Evolutionary conservation across 2,888 invertebrate genomes (phyloP).

Genomic region (Cantharis flavilabris): DNA sequence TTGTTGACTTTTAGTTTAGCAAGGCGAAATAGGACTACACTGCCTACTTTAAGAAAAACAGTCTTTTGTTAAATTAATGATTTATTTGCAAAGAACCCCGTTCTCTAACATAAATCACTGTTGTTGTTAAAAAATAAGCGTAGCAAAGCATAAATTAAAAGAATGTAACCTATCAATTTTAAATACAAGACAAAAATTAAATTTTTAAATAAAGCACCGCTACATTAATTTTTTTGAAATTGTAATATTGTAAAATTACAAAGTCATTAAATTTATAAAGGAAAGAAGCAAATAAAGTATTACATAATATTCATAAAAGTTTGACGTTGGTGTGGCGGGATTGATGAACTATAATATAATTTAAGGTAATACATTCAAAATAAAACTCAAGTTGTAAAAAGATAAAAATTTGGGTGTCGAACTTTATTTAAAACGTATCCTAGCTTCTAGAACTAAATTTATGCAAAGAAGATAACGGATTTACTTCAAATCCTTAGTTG

Average conservation of each 20-base stretch:
- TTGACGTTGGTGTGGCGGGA: background rate
- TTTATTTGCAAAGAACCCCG: slow-evolving; percentile 14
- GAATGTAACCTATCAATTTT: background rate
- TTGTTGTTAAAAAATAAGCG: slow-evolving; percentile 5
- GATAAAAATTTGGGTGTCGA: slow-evolving; percentile 6
- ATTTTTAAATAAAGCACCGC: background rate
- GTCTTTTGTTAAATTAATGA: slow-evolving; percentile 21
- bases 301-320: background rate
- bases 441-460: slow-evolving; percentile 13
- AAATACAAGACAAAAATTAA: background rate
- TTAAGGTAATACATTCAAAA: background rate
- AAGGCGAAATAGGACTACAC: slow-evolving; percentile 13
- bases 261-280: background rate
- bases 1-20: slow-evolving; percentile 22
- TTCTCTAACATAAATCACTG: slow-evolving; percentile 17
- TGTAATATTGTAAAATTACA: background rate
- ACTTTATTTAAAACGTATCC: slow-evolving; percentile 9
- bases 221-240: background rate
- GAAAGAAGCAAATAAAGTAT: background rate
- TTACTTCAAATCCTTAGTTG: slow-evolving; percentile 6
- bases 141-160: background rate
- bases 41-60: slow-evolving; percentile 19
- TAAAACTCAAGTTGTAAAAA: slow-evolving; percentile 1
- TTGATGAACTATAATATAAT: background rate
- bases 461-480: slow-evolving; percentile 16